Evolutionary conservation across 2,888 invertebrate species (phyloP).

Genomic region (Caenorhabditis sp.): DNA sequence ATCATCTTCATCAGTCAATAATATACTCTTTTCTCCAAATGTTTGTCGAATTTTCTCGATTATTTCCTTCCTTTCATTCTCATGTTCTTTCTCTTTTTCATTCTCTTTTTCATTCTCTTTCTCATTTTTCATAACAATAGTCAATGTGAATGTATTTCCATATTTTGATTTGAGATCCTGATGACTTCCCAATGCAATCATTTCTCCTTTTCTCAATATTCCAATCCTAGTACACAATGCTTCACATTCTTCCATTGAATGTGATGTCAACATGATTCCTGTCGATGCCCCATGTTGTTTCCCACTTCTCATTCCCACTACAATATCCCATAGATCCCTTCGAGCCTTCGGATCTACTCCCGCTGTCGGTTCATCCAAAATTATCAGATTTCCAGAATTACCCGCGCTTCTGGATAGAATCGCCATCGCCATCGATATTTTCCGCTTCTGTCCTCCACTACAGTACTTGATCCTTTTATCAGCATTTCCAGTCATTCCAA

Average conservation of each 20-base stretch:
- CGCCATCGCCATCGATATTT: background rate
- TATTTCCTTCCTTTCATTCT: too few relatives aligned
- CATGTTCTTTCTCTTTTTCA: conserved; percentile 5
- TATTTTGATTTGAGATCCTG: conserved; percentile 25
- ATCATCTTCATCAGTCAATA: conserved; percentile 17
- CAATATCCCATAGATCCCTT: background rate
- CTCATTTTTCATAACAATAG: conserved; percentile 24
- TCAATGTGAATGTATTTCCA: conserved; percentile 58
- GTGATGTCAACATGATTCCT: background rate
- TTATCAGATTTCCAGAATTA: conserved; percentile 34
- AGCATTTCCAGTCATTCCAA: background rate
- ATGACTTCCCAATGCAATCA: too few relatives aligned
- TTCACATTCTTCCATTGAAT: too few relatives aligned
- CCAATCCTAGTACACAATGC: too few relatives aligned
- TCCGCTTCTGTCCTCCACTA: background rate
- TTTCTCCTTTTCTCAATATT: too few relatives aligned
- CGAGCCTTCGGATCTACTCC: background rate
- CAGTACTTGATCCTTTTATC: background rate
- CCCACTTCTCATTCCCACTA: background rate
- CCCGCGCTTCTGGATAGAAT: background rate
- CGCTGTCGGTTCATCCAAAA: background rate
- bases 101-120: too few relatives aligned
- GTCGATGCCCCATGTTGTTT: too few relatives aligned
- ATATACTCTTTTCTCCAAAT: background rate
- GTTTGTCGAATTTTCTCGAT: conserved; percentile 11